These are phyloP conservation scores for Hirundichthys speculiger DNA, from an alignment of 2,113 vertebrate species.

Conservation along the genomic window DNA sequence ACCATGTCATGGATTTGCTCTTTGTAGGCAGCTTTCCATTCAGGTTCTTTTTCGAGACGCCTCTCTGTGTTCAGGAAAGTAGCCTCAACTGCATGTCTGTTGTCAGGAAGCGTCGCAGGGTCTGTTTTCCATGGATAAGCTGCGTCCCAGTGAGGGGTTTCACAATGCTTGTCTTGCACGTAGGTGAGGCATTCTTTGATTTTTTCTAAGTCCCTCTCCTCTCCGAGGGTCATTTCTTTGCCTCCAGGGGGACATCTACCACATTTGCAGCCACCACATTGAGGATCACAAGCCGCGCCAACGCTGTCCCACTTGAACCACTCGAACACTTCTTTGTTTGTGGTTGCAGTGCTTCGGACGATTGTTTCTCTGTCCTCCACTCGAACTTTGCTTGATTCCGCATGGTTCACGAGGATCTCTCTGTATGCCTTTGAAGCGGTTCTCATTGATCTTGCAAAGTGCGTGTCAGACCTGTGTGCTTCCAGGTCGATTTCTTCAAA, in stretches of 20 bases:
- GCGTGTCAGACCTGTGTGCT: neutral
- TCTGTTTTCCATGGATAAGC: neutral
- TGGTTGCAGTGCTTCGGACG: too few species aligned
- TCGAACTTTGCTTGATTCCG: neutral
- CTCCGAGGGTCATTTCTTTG: slow-evolving; percentile 26
- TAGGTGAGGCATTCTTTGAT: neutral
- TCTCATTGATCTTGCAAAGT: neutral
- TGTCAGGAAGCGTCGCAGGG: neutral
- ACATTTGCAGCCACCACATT: neutral
- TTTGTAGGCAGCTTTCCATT: neutral
- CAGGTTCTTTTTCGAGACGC: too few species aligned
- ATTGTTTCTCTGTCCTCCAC: neutral
- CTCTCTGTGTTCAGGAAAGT: too few species aligned
- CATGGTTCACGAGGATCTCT: neutral
- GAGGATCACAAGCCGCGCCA: neutral
- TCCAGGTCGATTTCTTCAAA: neutral
- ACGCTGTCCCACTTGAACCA: slow-evolving; percentile 8
- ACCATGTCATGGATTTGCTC: neutral
- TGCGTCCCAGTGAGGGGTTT: neutral
- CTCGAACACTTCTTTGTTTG: neutral
- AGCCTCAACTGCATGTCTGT: neutral
- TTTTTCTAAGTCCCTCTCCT: neutral
- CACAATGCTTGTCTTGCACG: neutral
- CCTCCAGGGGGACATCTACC: neutral
- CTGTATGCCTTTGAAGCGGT: too few species aligned